Evolutionary conservation across 2,113 vertebrate genomes (phyloP), one percentile per base, ranked within the genome.

Genomic region (Lucifuga dentata): DNA sequence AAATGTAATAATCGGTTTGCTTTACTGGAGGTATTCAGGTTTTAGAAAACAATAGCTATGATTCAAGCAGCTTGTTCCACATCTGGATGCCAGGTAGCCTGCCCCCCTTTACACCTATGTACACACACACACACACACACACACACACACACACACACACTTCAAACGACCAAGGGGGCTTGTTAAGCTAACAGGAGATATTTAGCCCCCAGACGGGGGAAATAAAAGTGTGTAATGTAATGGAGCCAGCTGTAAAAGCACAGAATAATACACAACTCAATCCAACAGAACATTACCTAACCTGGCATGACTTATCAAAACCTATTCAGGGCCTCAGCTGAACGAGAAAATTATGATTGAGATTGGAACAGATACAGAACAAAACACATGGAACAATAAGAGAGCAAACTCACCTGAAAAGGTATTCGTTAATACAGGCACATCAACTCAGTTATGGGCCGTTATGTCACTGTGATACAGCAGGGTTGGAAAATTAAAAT

Each of bases 181-280:
- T 11, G 66, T 92, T 92, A 91, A 88, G 62, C 79, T 78, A 88
- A 82, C 56, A 19, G 75, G 79, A 82, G 86, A 88, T 81, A 80
- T 92, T 92, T 90, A 86, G 83, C 76, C 81, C 68, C 69, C 83
- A 71, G 82, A 75, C 77, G 80, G 74, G 86, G 90, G 84, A 91
- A 92, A 93, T 92, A 90, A 91, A 90, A 74, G 76, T 65, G 76
- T 56, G 77, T 89, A 76, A 77, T 85, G 86, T 86, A 88, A 91
- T 90, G 83, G 80, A 83, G 57, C 57, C 84, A 88, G 83, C 90
- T 88, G 88, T 90, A 87, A 91, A 91, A 91, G 84, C 85, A 89
- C 73, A 83, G 71, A 74, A 55, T 78, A 75, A 74, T 71, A 81
- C 62, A 83, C 59, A 65, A 19, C 59, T 44, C 63, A 81, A 66